phyloP scores from a whole-genome alignment of 2,113 vertebrate genomes.

The Bucco capensis region DNA sequence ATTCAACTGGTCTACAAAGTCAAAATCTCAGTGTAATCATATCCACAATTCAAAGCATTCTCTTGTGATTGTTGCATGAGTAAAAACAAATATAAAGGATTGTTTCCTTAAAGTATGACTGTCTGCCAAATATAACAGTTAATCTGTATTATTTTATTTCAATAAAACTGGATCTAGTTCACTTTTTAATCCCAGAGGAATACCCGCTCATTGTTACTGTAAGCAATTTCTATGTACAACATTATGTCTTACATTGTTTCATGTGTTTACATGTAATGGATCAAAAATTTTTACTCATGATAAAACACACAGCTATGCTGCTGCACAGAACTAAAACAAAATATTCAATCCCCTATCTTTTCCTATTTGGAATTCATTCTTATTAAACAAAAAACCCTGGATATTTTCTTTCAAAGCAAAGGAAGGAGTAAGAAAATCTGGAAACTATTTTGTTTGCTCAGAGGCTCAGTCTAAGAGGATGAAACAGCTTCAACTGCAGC shows the following conservation, averaged over 20 bases:
- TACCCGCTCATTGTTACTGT: background rate
- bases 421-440: background rate
- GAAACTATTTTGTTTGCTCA: background rate
- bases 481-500: background rate
- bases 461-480: slow-evolving; percentile 21
- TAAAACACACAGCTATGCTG: background rate
- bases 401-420: background rate
- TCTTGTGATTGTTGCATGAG: background rate
- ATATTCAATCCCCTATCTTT: background rate
- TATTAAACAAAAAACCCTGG: background rate
- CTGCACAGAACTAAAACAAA: background rate
- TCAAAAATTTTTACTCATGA: background rate
- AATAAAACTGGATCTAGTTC: background rate
- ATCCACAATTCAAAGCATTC: background rate
- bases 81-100: background rate
- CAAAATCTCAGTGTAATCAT: background rate
- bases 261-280: background rate
- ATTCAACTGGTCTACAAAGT: background rate
- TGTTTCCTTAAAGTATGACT: background rate
- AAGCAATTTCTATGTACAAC: background rate
- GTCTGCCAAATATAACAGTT: slow-evolving; percentile 31
- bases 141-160: slow-evolving; percentile 16
- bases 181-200: slow-evolving; percentile 4
- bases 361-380: background rate
- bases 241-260: background rate